Base-by-base conservation (phyloP, 2,888 invertebrate species). In the Trissoscelio sp. region DNA sequence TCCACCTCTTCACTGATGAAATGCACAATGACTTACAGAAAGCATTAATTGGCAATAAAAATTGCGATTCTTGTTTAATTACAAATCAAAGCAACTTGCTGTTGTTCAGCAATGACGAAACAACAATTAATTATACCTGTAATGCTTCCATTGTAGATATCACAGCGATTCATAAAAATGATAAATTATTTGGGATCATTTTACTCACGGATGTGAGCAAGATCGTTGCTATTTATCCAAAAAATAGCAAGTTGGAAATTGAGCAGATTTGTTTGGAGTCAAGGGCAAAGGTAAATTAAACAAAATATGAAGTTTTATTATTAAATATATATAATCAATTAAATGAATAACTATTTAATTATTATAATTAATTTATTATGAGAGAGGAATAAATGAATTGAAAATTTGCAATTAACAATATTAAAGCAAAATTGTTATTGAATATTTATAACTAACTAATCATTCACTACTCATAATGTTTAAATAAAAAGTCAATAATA, bases 61-160 rank as follows among this genome's bases (percentile, higher is more conserved):
- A 74, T 14, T 31, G 70, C 3, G 83, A 86, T 69, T 70, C 86
- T n/a, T 89, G 88, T 58, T 31, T 91, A 0, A 81, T 91, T 9
- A 80, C 79, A 6, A 75, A 86, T n/a, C 79, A 79, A 5, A 86
- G 82, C 5, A 87, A 85, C 42, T 34, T 91, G n/a, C 87, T 85
- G 22, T 79, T 66, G 7, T 58, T 89, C 14, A 60, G 62, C 2
- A 66, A 83, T 2, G 77, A 85, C n/a, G 62, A 20, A 6, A 72
- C 84, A 0, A 79, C 85, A 53, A 70, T 90, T 28, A 73, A 89
- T 28, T 85, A 89, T 53, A 82, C 18, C 0, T 83, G 83, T 44
- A 83, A 86, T 18, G 58, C 70, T 18, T 12, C 58, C 2, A 87
- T 90, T 34, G 69, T 31, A 2, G 83, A 86, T n/a, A 87, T 90